These are phyloP conservation scores for Ursus arctos DNA, from an alignment of 2,113 vertebrate genomes.

Conservation along the genomic window DNA sequence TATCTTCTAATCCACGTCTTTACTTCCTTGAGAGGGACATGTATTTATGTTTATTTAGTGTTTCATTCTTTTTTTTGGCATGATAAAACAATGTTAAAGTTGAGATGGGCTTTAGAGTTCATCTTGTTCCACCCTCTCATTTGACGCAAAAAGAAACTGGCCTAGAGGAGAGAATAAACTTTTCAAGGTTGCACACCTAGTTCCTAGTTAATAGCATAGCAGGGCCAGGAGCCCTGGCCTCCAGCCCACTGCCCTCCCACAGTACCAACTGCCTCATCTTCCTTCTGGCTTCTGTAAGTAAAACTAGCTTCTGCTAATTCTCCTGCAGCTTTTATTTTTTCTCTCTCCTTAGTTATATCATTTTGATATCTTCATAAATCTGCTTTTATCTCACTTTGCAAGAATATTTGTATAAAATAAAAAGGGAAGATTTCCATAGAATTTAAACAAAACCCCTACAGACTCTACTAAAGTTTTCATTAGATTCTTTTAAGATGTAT, in stretches of 20 bases:
- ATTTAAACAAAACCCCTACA: constrained; percentile 78
- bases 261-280: neutral
- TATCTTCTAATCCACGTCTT: neutral
- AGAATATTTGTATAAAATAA: constrained; percentile 77
- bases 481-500: constrained; percentile 79
- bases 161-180: neutral
- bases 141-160: neutral
- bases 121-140: neutral
- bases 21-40: neutral
- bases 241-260: too few species aligned
- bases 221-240: neutral
- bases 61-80: neutral
- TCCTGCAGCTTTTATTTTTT: constrained; percentile 41
- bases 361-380: constrained; percentile 80
- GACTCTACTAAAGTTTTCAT: constrained; percentile 79
- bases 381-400: constrained; percentile 76
- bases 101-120: neutral
- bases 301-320: constrained; percentile 51
- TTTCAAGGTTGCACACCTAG: neutral
- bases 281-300: constrained; percentile 24
- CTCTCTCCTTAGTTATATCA: constrained; percentile 55
- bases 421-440: constrained; percentile 70
- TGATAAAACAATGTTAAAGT: neutral
- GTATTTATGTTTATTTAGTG: neutral
- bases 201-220: neutral